A percentile compares a stretch with the other conserved stretches of the same genome.
phyloP scores from a whole-genome alignment of 2,888 invertebrate species.

The Stenoptilia bipunctidactyla region DNA sequence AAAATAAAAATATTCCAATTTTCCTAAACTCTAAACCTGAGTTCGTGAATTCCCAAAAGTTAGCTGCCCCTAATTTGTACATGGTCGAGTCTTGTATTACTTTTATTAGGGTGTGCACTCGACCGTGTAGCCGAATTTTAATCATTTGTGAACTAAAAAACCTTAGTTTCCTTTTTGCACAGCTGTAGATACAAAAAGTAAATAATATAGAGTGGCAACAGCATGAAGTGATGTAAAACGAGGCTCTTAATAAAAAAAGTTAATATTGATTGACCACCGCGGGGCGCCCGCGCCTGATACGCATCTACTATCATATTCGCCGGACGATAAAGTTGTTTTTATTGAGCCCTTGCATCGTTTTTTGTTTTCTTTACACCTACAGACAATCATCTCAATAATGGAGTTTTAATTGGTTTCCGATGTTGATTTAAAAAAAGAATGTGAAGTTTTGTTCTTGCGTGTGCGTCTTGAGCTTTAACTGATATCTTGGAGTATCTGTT shows the following conservation, averaged over 20 bases:
- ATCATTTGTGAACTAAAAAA: slow-evolving; percentile 8
- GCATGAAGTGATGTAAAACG: slow-evolving; percentile 19
- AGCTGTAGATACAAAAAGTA: not conserved
- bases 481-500: too few relatives aligned
- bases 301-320: slow-evolving; percentile 24
- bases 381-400: not conserved
- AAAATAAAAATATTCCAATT: slow-evolving; percentile 20
- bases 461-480: too few relatives aligned
- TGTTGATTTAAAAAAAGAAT: too few relatives aligned
- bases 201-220: slow-evolving; percentile 17
- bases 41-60: too few relatives aligned
- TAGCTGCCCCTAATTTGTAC: too few relatives aligned
- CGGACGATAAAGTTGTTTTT: slow-evolving; percentile 30
- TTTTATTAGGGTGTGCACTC: slow-evolving; percentile 26
- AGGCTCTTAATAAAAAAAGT: slow-evolving; percentile 18
- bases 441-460: too few relatives aligned
- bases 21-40: too few relatives aligned
- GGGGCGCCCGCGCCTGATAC: slow-evolving; percentile 22
- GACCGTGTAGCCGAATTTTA: slow-evolving; percentile 23
- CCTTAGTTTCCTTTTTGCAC: not conserved
- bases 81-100: too few relatives aligned
- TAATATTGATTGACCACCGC: slow-evolving; percentile 31
- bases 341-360: slow-evolving; percentile 19
- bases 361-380: slow-evolving; percentile 10
- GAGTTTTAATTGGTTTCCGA: too few relatives aligned